Evolutionary conservation across 2,797 vertebrate species (phyloP).

Genomic region (Eulemur rubriventer): DNA sequence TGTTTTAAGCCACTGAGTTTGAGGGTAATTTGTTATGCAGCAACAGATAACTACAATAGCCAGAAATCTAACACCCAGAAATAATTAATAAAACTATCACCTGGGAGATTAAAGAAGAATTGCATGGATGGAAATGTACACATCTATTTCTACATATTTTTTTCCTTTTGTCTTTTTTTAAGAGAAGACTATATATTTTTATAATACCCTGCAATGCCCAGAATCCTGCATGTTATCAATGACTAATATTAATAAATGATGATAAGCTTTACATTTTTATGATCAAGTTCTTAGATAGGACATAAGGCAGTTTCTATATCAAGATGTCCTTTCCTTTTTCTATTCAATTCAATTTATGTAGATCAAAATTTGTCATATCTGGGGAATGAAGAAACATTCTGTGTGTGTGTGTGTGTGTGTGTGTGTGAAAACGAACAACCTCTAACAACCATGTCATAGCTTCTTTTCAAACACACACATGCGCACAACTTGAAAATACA

Average conservation of each 20-base stretch:
- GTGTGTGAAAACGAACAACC: background rate
- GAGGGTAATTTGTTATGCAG: background rate
- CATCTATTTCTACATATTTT: background rate
- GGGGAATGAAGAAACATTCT: background rate
- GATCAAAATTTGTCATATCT: background rate
- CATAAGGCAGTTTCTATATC: slow-evolving; percentile 24
- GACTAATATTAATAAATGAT: background rate
- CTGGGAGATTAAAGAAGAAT: slow-evolving; percentile 1
- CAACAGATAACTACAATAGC: background rate
- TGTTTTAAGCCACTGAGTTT: background rate
- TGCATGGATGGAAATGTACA: background rate
- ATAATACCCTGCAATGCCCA: background rate
- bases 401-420: background rate
- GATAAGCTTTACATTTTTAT: slow-evolving; percentile 44
- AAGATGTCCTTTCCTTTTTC: slow-evolving; percentile 34
- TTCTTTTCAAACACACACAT: background rate
- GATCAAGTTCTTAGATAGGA: slow-evolving; percentile 10
- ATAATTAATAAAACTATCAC: slow-evolving; percentile 6
- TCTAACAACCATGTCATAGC: background rate
- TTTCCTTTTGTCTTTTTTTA: background rate
- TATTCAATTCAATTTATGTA: slow-evolving; percentile 11
- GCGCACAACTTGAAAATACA: background rate
- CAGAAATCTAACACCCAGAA: background rate
- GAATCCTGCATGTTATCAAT: background rate
- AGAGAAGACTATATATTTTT: slow-evolving; percentile 1